A percentile compares a stretch with the other conserved stretches of the same genome.
Conservation (phyloP, 2,113 vertebrate genomes). For the Xerus inauris region DNA sequence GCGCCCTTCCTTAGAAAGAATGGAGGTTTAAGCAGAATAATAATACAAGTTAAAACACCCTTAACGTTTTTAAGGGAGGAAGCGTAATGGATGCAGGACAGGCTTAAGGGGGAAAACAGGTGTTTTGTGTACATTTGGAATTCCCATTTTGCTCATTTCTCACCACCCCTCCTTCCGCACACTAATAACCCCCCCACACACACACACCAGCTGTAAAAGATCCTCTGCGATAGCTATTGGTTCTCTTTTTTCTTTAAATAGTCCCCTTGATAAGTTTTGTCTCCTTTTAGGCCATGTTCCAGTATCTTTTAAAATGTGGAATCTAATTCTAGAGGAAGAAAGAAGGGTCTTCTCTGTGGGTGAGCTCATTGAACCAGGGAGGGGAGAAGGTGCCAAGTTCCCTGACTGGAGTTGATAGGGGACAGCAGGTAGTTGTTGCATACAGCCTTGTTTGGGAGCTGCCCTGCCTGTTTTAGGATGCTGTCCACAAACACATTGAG, state of each 20-base stretch:
- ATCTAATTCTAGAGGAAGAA: not conserved
- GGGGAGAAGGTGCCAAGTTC: not conserved
- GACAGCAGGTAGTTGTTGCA: not conserved
- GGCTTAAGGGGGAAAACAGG: constrained; percentile 52
- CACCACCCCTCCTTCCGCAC: not conserved
- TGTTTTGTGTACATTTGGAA: constrained; percentile 64
- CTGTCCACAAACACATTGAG: not conserved
- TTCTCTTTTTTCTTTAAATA: not conserved
- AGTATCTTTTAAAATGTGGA: not conserved
- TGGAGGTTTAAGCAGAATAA: not conserved
- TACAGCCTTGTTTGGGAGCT: not conserved
- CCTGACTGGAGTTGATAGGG: not conserved
- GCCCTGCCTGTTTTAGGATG: constrained; percentile 1
- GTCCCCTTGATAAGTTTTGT: not conserved
- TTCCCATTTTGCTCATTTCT: constrained; percentile 50
- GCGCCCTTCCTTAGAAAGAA: not conserved
- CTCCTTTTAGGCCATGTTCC: not conserved
- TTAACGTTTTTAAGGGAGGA: constrained; percentile 33
- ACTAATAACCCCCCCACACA: not conserved
- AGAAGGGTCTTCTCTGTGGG: not conserved
- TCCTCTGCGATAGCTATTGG: not conserved
- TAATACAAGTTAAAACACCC: constrained; percentile 27
- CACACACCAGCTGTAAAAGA: not conserved
- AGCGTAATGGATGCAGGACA: constrained; percentile 49
- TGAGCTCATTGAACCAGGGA: not conserved